Base-by-base conservation (phyloP, 2,888 invertebrate genomes). In the Zelleria hepariella region DNA sequence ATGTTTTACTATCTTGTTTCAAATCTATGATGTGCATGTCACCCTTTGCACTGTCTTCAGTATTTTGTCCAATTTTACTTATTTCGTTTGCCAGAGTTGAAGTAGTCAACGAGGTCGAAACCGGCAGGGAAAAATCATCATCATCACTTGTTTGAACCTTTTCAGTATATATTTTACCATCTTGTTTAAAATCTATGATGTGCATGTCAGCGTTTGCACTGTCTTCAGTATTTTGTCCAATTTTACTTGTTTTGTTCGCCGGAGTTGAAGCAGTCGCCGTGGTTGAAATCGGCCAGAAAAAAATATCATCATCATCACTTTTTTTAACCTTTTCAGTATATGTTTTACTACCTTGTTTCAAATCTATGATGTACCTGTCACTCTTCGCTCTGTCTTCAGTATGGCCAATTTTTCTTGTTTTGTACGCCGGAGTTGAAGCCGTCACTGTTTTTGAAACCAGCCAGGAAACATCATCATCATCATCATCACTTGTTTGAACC, bases 191-290 rank as follows among this genome's bases (percentile, higher is more conserved):
- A 8, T 67, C 63, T 21, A 60, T 53, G 53, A 73, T 70, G 57
- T 60, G 66, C 67, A 71, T 68, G 2, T 63, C n/a, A 62, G 66
- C 66, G 32, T 62, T 62, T 20, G 60, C 57, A 47, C 64, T 64
- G 21, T 59, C 5, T 6, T 42, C 42, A 15, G 42, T 42, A 42
- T 10, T 42, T 2, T 42, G 15, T 42, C n/a, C n/a, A n/a, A n/a
- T n/a, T n/a, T n/a, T n/a, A n/a, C n/a, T 42, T 32, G 32, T 32
- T 42, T 15, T 5, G n/a, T 42, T 42, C 42, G n/a, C n/a, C n/a
- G n/a, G n/a, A n/a, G n/a, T n/a, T n/a, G n/a, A n/a, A n/a, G n/a
- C n/a, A n/a, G n/a, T n/a, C n/a, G n/a, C n/a, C n/a, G n/a, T n/a
- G n/a, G n/a, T n/a, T n/a, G n/a, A n/a, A n/a, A n/a, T n/a, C n/a